These are phyloP conservation scores for Ochotona curzoniae DNA, from an alignment of 2,113 vertebrate species.

Conservation along the genomic window DNA sequence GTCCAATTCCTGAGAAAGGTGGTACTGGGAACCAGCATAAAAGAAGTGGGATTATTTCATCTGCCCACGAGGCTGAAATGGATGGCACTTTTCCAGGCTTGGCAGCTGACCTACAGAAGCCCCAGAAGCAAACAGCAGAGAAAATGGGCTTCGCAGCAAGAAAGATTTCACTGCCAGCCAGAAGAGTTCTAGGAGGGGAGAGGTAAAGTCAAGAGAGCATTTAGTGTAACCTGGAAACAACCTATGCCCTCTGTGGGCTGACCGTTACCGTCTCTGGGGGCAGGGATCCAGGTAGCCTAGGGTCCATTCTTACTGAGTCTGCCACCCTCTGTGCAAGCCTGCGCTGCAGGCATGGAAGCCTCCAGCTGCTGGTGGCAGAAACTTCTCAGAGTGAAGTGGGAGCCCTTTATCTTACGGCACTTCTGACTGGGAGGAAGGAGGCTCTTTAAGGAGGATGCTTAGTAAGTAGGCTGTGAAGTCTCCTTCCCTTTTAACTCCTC, in stretches of 20 bases:
- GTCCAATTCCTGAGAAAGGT: slow-evolving; percentile 29
- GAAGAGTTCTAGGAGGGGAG: not conserved
- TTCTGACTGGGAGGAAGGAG: not conserved
- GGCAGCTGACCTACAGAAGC: not conserved
- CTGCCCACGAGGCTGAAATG: not conserved
- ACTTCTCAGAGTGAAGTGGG: not conserved
- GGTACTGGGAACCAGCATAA: not conserved
- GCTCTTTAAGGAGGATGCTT: not conserved
- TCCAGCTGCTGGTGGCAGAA: not conserved
- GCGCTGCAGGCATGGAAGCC: not conserved
- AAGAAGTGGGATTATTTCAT: slow-evolving; percentile 35
- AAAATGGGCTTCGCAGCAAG: not conserved
- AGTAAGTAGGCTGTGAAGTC: not conserved
- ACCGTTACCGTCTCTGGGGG: not conserved
- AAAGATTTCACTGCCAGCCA: slow-evolving; percentile 16
- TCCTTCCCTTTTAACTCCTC: not conserved
- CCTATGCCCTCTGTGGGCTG: not conserved
- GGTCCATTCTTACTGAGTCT: not conserved
- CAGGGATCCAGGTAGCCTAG: not conserved
- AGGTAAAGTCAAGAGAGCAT: not conserved
- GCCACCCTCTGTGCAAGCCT: not conserved
- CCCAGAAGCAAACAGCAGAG: slow-evolving; percentile 30
- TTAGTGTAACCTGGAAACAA: slow-evolving; percentile 38
- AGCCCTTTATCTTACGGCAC: not conserved
- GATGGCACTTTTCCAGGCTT: not conserved